A percentile compares a stretch with the other conserved stretches of the same genome.
Evolutionary conservation across 2,888 invertebrate species (phyloP).

Genomic region (Lepidonotus clava): DNA sequence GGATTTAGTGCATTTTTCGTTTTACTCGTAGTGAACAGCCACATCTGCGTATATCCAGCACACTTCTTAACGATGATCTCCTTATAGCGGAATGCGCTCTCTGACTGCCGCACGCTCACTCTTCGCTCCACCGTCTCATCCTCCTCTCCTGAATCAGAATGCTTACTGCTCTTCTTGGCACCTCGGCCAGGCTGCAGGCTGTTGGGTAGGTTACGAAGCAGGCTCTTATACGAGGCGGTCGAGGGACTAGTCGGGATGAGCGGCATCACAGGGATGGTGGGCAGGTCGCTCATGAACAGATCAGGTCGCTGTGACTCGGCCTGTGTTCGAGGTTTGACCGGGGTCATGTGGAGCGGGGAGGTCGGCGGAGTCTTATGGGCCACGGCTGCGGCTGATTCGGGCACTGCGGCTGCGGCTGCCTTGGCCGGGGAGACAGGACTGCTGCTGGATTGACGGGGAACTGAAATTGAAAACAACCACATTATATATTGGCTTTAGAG

Average conservation of each 20-base stretch:
- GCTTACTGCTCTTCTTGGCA: slow-evolving; percentile 56
- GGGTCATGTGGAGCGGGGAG: not conserved
- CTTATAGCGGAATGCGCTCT: slow-evolving; percentile 79
- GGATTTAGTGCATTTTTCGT: slow-evolving; percentile 84
- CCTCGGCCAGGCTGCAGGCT: slow-evolving; percentile 70
- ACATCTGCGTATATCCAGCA: slow-evolving; percentile 84
- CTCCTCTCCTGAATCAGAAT: slow-evolving; percentile 59
- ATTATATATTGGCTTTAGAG: too few species aligned
- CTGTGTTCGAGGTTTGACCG: not conserved
- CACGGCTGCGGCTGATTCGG: not conserved
- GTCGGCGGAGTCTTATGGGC: slow-evolving; percentile 46
- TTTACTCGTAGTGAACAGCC: slow-evolving; percentile 82
- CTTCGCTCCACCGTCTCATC: slow-evolving; percentile 72
- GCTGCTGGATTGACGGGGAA: not conserved
- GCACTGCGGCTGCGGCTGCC: not conserved
- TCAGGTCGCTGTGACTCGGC: not conserved
- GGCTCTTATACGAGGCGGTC: slow-evolving; percentile 72
- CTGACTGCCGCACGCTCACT: slow-evolving; percentile 79
- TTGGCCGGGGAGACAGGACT: not conserved
- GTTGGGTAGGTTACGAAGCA: slow-evolving; percentile 72
- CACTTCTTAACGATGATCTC: slow-evolving; percentile 84
- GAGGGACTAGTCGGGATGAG: slow-evolving; percentile 74
- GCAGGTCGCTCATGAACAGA: slow-evolving; percentile 49
- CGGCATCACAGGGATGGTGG: slow-evolving; percentile 65
- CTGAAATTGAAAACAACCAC: too few species aligned